Evolutionary conservation across 2,113 vertebrate genomes (phyloP), one percentile per base, ranked within the genome.

Genomic region (Brachionichthys hirsutus): DNA sequence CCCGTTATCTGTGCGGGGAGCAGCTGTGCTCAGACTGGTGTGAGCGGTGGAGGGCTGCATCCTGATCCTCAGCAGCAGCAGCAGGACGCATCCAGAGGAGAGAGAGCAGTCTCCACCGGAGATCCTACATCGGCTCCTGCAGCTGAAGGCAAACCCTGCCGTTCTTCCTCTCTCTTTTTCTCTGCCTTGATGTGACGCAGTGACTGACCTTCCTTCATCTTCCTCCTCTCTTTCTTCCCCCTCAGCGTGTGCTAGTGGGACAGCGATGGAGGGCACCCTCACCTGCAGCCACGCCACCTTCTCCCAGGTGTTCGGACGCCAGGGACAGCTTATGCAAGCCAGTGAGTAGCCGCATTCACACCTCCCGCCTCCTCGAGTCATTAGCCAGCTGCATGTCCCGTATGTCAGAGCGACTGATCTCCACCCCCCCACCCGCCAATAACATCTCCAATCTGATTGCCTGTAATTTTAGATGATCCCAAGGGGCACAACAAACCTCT

Each of bases 311-410:
- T 92, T 92, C 13, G 91, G 91, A 68, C 91, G 87, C 20, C 91
- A 92, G 83, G 91, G 91, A 62, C 91, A 92, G 81, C 87, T 92
- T 60, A 92, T 92, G 91, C 89, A 91, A 78, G 90, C 91, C 72
- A 92, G 91, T 92, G 75, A 92, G 91, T 91, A 73, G 51, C 69
- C 22, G 16, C 41, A 45, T n/a, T 57, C 44, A 34, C 58, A 44
- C 38, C 38, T 43, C 22, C 38, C 14, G 9, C 35, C 9, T 30
- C 34, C 57, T 43, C 12, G 43, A 67, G 49, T 55, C 54, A 38
- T 36, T 53, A 54, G 8, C 20, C 34, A 16, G 58, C 48, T 54
- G 57, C 64, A 55, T 44, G 54, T 56, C 52, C 63, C 4, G 17
- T 60, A 58, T 62, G 64, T 65, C 77, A 50, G 62, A 15, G n/a